phyloP scores from a whole-genome alignment of 2,113 vertebrate genomes.

The Ceyx melanurus region DNA sequence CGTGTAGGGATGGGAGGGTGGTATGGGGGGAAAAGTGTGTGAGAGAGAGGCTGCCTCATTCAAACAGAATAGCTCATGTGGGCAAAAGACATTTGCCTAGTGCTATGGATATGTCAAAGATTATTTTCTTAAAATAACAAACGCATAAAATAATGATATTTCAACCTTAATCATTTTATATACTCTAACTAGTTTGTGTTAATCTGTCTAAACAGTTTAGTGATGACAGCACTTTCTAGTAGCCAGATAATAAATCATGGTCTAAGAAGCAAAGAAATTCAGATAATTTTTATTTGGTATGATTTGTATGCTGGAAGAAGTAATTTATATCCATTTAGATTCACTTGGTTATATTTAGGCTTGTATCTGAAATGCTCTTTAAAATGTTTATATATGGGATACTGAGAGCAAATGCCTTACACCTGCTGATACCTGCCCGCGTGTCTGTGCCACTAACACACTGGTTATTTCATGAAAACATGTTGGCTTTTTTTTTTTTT shows the following conservation, averaged over 20 bases:
- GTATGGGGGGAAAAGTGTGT: not conserved
- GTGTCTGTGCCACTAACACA: not conserved
- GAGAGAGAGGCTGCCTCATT: not conserved
- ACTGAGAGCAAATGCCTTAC: not conserved
- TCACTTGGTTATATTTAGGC: slow-evolving; percentile 5
- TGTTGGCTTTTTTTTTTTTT: not conserved
- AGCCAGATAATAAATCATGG: slow-evolving; percentile 34
- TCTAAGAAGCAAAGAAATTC: not conserved
- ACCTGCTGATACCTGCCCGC: slow-evolving; percentile 17
- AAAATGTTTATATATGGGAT: not conserved
- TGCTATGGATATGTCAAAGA: not conserved
- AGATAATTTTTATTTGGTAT: not conserved
- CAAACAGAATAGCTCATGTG: not conserved
- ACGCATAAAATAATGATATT: not conserved
- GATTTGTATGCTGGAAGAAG: not conserved
- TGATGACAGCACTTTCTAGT: slow-evolving; percentile 20
- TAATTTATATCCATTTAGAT: slow-evolving; percentile 36
- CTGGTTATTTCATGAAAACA: slow-evolving; percentile 21
- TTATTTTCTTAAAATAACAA: not conserved
- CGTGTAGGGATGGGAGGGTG: not conserved
- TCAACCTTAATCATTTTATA: not conserved
- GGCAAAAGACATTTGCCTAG: accelerated
- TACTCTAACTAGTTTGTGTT: slow-evolving; percentile 10
- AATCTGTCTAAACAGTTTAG: slow-evolving; percentile 6
- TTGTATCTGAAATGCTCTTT: not conserved